Base-by-base conservation (phyloP, 1,140 invertebrate species). In the Rhagoletis zephyria region DNA sequence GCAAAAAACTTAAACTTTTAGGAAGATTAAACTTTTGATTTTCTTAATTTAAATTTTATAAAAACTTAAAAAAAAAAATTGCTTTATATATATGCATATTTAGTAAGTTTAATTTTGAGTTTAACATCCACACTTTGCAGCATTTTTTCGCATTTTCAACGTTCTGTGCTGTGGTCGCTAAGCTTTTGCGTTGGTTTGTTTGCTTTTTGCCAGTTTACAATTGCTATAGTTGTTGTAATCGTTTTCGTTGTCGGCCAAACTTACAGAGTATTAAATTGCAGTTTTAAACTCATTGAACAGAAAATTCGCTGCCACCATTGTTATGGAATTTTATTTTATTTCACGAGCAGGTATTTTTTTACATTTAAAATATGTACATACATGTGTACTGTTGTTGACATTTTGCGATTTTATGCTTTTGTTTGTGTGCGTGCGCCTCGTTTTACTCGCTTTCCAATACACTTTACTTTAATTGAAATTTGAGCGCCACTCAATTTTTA, bases 391-490 rank as follows among this genome's bases (percentile, higher is more conserved):
- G 30, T 30, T 30, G 30, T 30, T 30, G 30, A 30, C 30, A 30
- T 30, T 30, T 30, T 30, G 30, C 30, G 30, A 6, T 42, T 42
- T 3, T 56, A 42, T 59, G n/a, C 48, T 42, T 56, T 7, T 45
- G 67, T 30, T 30, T 30, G 30, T 56, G 48, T 30, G 16, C 10
- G 12, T 77, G 14, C 70, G 0, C 4, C 51, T 56, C 45, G 48
- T 19, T 81, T 56, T 81, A 3, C 51, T 56, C 9, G 67, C 67
- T 45, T 70, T 70, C 42, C 9, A 70, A 30, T 70, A 70, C 65
- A 74, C 48, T 81, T 81, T 81, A 81, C 56, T 86, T 61, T 86
- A 63, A 86, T 86, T 86, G 85, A 86, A 86, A 63, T 86, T 63
- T 59, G 85, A 86, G 51, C 85, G 81, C 56, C 81, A 59, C 60